Conservation (phyloP, 2,888 invertebrate species). For the Candidula unifasciata region DNA sequence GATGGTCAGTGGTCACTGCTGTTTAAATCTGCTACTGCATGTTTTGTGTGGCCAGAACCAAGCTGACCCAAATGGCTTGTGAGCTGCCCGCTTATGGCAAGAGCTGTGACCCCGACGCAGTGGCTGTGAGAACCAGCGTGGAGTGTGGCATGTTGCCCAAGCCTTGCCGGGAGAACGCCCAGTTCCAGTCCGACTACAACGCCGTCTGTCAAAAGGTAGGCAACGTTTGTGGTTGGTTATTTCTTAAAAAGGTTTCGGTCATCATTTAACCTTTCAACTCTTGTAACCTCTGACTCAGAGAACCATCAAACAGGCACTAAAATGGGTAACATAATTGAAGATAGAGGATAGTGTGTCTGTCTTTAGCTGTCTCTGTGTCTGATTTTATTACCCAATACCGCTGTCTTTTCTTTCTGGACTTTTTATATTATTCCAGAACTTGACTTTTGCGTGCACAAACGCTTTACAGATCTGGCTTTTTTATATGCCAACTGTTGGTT, state of each 20-base stretch:
- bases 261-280: background rate
- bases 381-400: too few relatives aligned
- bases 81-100: slow-evolving; percentile 50
- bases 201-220: slow-evolving; percentile 50
- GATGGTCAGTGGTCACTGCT: too few relatives aligned
- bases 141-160: slow-evolving; percentile 55
- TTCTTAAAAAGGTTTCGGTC: background rate
- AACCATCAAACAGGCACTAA: too few relatives aligned
- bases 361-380: too few relatives aligned
- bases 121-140: slow-evolving; percentile 42
- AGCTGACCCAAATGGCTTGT: slow-evolving; percentile 55
- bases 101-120: slow-evolving; percentile 40
- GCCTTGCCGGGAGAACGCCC: slow-evolving; percentile 45
- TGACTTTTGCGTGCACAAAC: too few relatives aligned
- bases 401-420: too few relatives aligned
- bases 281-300: background rate
- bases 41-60: slow-evolving; percentile 39
- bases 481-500: too few relatives aligned
- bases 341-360: too few relatives aligned
- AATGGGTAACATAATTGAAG: too few relatives aligned
- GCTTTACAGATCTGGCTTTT: too few relatives aligned
- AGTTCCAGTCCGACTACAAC: slow-evolving; percentile 41
- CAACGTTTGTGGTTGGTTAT: slow-evolving; percentile 5
- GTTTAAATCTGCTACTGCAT: too few relatives aligned
- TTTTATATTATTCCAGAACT: too few relatives aligned